Evolutionary conservation across 2,797 vertebrate species (phyloP).

Genomic region (Serranus cabrilla): DNA sequence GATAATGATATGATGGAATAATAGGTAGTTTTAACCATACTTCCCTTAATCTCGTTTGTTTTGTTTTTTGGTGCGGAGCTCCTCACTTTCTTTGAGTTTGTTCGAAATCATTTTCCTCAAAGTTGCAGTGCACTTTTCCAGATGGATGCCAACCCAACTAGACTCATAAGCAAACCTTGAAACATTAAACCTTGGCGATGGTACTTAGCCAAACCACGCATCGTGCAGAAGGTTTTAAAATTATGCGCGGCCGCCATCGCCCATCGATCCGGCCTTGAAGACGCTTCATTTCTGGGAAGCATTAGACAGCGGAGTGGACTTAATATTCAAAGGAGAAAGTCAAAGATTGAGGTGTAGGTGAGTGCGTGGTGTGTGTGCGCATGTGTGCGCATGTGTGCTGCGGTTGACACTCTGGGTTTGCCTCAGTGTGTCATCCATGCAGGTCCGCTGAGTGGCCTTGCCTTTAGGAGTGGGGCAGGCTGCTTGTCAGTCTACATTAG

Average conservation of each 20-base stretch:
- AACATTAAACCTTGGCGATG: conserved; percentile 62
- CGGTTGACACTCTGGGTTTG: background rate
- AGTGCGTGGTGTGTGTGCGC: conserved; percentile 12
- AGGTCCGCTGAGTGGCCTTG: conserved; percentile 37
- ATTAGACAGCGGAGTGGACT: conserved; percentile 39
- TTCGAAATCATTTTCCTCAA: conserved; percentile 1
- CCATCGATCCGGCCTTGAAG: conserved; percentile 75
- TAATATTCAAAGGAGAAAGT: conserved; percentile 62
- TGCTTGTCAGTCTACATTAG: conserved; percentile 76
- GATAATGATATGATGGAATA: too few relatives aligned
- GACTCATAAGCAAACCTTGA: conserved; percentile 61
- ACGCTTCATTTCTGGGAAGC: conserved; percentile 59
- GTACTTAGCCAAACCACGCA: conserved; percentile 52
- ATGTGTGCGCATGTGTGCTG: background rate
- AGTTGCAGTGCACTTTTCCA: conserved; percentile 27
- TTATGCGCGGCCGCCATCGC: conserved; percentile 57
- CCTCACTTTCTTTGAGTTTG: conserved; percentile 7
- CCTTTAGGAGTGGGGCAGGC: conserved; percentile 42
- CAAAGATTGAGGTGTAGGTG: conserved; percentile 31
- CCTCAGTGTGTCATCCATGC: conserved; percentile 26
- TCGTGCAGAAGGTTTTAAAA: conserved; percentile 30
- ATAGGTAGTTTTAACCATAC: too few relatives aligned
- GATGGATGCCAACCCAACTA: conserved; percentile 17
- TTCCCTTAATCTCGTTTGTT: too few relatives aligned
- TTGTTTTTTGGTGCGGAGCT: background rate